Conservation (phyloP, 2,888 invertebrate species). For the Ennomos quercinarius region DNA sequence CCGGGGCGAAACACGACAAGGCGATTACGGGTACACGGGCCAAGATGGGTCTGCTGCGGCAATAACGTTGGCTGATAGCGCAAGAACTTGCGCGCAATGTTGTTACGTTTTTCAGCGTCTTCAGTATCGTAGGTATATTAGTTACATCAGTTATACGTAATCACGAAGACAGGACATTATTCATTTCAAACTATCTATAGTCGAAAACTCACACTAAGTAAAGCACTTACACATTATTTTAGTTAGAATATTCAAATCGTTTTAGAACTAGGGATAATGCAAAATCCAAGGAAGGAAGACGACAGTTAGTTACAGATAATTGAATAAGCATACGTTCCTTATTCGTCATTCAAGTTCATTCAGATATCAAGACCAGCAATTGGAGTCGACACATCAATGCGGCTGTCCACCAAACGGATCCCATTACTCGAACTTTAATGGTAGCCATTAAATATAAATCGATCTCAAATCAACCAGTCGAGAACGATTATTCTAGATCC, state of each 20-base stretch:
- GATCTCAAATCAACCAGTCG: slow-evolving; percentile 6
- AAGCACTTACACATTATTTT: too few species aligned
- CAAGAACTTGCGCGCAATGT: not conserved
- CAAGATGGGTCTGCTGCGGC: slow-evolving; percentile 23
- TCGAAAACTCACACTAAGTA: too few species aligned
- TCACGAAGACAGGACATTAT: too few species aligned
- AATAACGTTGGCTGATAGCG: slow-evolving; percentile 32
- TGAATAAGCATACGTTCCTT: not conserved
- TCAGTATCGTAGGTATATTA: not conserved
- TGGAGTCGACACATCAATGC: slow-evolving; percentile 23
- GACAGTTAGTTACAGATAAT: not conserved
- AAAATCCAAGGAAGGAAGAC: too few species aligned
- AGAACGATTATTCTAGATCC: slow-evolving; percentile 19
- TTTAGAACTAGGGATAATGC: too few species aligned
- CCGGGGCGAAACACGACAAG: slow-evolving; percentile 70
- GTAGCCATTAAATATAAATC: slow-evolving; percentile 25
- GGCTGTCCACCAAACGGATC: not conserved
- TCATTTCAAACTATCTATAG: too few species aligned
- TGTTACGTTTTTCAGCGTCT: slow-evolving; percentile 5
- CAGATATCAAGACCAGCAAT: slow-evolving; percentile 9
- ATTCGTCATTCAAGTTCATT: slow-evolving; percentile 9
- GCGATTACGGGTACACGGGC: slow-evolving; percentile 61
- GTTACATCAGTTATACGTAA: not conserved
- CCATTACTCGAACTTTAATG: slow-evolving; percentile 11
- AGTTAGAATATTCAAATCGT: too few species aligned